Base-by-base conservation (phyloP, 92 coral and sea anemone genomes). In the Palythoa caribaeorum region DNA sequence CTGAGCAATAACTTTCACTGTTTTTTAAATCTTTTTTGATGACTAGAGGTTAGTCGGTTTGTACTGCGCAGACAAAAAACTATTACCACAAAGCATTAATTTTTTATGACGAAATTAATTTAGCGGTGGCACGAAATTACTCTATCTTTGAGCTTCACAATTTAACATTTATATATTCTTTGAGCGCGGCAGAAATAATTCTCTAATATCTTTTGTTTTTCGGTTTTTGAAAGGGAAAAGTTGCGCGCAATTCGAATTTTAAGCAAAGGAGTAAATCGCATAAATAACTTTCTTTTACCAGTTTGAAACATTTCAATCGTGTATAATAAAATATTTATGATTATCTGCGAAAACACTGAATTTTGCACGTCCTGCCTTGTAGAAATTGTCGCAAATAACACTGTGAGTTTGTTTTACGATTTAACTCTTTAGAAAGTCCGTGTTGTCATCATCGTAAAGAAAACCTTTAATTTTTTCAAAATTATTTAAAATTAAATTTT, bases 51-150 rank as follows among this genome's bases (percentile, higher is more conserved):
- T 68, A 66, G 35, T 2, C 54, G 1, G 5, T 55, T 13, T 48
- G 13, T 5, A 39, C 2, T 63, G 73, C 47, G 35, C 17, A 9
- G 76, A 81, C 73, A 81, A 35, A 66, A 66, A 81, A 15, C 48
- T 44, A 11, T 68, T 50, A 14, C 76, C 62, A 81, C 62, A 81
- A 65, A 10, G 11, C 75, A 81, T 81, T 20, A 81, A 44, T 44
- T 13, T 81, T 81, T 81, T 69, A 81, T 81, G 76, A 81, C 28
- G 62, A 66, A 68, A 66, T 48, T 81, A 81, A 81, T 81, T 81
- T 81, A 63, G 86, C 74, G 76, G 86, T 81, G 19, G 6, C 59
- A 44, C 53, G 47, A 66, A 44, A 65, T 81, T 66, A 19, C 73
- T 81, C 53, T 44, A 66, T 81, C 60, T 66, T 81, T 63, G 76